phyloP scores from a whole-genome alignment of 2,888 invertebrate species.

The Andrena bucephala region DNA sequence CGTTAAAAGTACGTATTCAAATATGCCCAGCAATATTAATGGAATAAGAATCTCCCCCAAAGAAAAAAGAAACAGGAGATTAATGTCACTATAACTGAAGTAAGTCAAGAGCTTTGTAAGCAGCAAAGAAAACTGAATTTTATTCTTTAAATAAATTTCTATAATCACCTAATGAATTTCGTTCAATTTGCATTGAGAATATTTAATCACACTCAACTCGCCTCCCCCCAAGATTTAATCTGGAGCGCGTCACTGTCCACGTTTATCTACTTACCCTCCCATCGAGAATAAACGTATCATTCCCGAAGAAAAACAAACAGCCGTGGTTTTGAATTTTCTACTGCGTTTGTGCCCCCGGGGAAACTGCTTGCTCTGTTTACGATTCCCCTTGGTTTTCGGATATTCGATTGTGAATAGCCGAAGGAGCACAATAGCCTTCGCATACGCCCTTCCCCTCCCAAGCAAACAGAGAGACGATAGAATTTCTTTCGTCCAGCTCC shows the following conservation, averaged over 20 bases:
- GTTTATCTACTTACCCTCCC: background rate
- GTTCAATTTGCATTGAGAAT: no score
- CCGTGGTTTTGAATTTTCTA: conserved; percentile 3
- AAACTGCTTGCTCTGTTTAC: conserved; percentile 40
- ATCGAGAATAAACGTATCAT: conserved; percentile 17
- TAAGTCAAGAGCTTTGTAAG: no score
- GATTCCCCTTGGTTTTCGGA: conserved; percentile 36
- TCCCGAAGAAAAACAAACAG: conserved; percentile 3
- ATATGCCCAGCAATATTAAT: background rate
- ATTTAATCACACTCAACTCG: no score
- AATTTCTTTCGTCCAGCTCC: conserved; percentile 32
- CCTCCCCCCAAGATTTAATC: background rate
- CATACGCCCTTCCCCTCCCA: conserved; percentile 29
- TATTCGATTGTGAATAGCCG: conserved; percentile 37
- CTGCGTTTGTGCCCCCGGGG: background rate
- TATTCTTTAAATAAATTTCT: no score
- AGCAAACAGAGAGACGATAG: conserved; percentile 49
- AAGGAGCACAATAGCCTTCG: conserved; percentile 41
- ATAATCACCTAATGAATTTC: no score
- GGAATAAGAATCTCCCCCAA: no score
- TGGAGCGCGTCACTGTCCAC: background rate
- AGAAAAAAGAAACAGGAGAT: no score
- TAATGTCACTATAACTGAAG: no score
- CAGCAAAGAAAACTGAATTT: no score
- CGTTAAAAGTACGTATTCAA: background rate